Conservation (phyloP, 2,797 vertebrate species). For the Gobio occitaniae region DNA sequence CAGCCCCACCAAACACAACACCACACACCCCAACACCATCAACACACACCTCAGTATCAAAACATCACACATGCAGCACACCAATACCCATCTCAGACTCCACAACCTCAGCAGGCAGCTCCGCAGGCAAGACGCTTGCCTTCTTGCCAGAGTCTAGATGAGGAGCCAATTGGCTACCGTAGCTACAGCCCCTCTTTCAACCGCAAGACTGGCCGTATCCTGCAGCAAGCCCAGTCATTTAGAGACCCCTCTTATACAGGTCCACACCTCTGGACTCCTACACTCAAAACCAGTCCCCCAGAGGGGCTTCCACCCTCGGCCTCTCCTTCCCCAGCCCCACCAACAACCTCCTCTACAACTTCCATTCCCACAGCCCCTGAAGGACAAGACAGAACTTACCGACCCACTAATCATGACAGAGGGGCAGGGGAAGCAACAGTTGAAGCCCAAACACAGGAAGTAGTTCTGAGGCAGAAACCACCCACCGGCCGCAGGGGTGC, state of each 20-base stretch:
- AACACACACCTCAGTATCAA: conserved; percentile 47
- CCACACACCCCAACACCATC: conserved; percentile 40
- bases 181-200: conserved; percentile 98
- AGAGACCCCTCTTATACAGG: conserved; percentile 91
- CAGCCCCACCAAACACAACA: conserved; percentile 61
- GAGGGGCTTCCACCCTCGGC: conserved; percentile 55
- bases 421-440: conserved; percentile 71
- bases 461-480: conserved; percentile 93
- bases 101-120: conserved; percentile 64
- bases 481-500: conserved; percentile 86
- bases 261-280: conserved; percentile 79
- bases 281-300: conserved; percentile 75
- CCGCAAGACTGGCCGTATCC: conserved; percentile 90
- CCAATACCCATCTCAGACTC: conserved; percentile 28
- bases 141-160: conserved; percentile 82
- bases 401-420: conserved; percentile 81
- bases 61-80: conserved; percentile 44
- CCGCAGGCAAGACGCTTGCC: conserved; percentile 73
- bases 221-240: conserved; percentile 91
- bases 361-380: conserved; percentile 54
- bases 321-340: conserved; percentile 53
- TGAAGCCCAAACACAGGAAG: conserved; percentile 86
- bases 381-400: conserved; percentile 75
- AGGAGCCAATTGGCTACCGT: conserved; percentile 92
- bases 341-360: conserved; percentile 50